phyloP scores from a whole-genome alignment of 2,113 vertebrate species.

The Laticauda laticaudata region DNA sequence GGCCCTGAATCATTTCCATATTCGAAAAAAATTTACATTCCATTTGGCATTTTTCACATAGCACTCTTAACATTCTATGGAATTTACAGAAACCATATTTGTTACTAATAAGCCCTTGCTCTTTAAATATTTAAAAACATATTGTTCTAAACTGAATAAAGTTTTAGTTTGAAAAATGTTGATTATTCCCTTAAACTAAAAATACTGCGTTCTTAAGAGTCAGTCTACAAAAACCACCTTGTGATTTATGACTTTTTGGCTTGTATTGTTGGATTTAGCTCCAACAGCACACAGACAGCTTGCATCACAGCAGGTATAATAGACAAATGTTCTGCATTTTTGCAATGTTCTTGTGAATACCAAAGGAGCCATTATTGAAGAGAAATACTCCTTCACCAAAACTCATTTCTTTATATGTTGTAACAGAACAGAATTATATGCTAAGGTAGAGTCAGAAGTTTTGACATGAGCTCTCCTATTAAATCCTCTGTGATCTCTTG shows the following conservation, averaged over 20 bases:
- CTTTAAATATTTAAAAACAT: background rate
- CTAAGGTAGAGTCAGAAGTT: constrained; percentile 14
- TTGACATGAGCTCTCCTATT: constrained; percentile 51
- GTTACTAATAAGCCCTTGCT: background rate
- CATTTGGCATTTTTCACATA: background rate
- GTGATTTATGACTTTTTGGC: background rate
- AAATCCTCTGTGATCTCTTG: constrained; percentile 60
- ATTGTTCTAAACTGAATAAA: background rate
- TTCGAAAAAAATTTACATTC: background rate
- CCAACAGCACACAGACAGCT: background rate
- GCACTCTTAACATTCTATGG: background rate
- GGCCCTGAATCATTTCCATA: background rate
- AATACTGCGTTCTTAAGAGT: background rate
- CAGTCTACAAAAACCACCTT: background rate
- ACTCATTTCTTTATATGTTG: constrained; percentile 37
- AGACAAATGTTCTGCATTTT: background rate
- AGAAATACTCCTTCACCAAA: constrained; percentile 37
- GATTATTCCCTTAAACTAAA: background rate
- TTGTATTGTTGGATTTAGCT: background rate
- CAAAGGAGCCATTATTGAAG: background rate
- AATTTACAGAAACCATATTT: background rate
- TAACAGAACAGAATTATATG: constrained; percentile 41
- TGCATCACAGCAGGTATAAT: background rate
- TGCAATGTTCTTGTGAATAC: background rate
- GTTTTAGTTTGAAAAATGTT: background rate